Base-by-base conservation (phyloP, 2,888 invertebrate species). In the Drosophila picticornis region DNA sequence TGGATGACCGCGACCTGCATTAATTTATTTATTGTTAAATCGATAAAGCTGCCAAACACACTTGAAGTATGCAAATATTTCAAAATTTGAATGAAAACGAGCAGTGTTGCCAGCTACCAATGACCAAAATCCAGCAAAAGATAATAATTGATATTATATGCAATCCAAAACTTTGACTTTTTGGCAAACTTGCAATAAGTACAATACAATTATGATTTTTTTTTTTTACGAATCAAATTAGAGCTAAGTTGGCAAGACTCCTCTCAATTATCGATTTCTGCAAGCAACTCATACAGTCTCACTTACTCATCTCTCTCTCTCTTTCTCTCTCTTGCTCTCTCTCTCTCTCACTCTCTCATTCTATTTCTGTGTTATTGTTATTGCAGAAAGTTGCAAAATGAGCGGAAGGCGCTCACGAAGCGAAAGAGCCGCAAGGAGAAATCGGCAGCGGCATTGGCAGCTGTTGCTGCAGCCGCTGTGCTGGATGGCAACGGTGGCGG, bases 371-470 rank as follows among this genome's bases (percentile, higher is more conserved):
- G 4, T n/a, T 13, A 10, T 36, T 13, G 3, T 36, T 36, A 16
- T 66, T 76, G 11, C 69, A 92, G 93, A 80, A 92, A 91, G 83
- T 63, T 91, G 57, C 90, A 92, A 80, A 87, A 90, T 77, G 92
- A 93, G n/a, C 90, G 88, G 2, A 92, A 91, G 78, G 77, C 87
- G 13, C 85, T 91, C 40, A 86, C 90, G 4, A 93, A 91, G 65
- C 90, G 90, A 61, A 93, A 91, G 77, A 92, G 86, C 72, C 90
- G 85, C 27, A 92, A 92, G 64, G 92, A 91, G 67, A 92, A 92
- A 69, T 93, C 91, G 57, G 85, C 90, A 2, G 90, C 85, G 27
- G 91, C 91, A 1, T 73, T 83, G 63, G 90, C 90, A 34, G 83
- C 78, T 9, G 89, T 83, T 4, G 91, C 89, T 6, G 91, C 84